Conservation (phyloP, 2,797 vertebrate species). For the Xenops minutus region DNA sequence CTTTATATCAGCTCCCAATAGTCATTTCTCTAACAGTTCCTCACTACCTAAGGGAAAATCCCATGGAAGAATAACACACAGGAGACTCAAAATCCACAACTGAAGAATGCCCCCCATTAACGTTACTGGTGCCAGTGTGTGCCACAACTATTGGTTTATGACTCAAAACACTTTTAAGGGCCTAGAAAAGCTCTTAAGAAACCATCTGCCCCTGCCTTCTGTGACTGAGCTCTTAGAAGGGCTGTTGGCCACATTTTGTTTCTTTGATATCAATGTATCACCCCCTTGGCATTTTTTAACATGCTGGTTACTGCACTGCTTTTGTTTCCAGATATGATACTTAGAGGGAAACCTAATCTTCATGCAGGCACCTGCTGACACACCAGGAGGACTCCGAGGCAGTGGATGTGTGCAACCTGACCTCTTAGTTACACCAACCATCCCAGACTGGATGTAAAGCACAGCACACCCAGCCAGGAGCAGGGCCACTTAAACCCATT, state of each 20-base stretch:
- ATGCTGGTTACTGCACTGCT: not conserved
- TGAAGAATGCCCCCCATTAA: not conserved
- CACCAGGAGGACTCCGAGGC: not conserved
- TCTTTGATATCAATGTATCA: not conserved
- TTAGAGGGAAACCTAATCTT: not conserved
- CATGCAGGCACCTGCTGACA: not conserved
- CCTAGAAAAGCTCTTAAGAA: not conserved
- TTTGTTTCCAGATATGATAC: not conserved
- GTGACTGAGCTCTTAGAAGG: not conserved
- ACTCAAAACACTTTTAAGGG: not conserved
- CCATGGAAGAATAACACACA: not conserved
- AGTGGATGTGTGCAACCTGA: not conserved
- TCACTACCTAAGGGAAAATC: not conserved
- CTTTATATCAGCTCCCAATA: not conserved
- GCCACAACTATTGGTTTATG: not conserved
- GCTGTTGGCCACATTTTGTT: not conserved
- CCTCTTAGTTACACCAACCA: not conserved
- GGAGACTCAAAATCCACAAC: not conserved
- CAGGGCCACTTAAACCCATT: constrained; percentile 31
- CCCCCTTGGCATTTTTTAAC: not conserved
- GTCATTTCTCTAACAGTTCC: not conserved
- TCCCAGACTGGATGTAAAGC: not conserved
- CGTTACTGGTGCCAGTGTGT: not conserved
- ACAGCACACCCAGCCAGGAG: not conserved
- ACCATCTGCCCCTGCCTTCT: not conserved